Conservation (phyloP, 2,113 vertebrate genomes). For the Gracilinanus agilis region DNA sequence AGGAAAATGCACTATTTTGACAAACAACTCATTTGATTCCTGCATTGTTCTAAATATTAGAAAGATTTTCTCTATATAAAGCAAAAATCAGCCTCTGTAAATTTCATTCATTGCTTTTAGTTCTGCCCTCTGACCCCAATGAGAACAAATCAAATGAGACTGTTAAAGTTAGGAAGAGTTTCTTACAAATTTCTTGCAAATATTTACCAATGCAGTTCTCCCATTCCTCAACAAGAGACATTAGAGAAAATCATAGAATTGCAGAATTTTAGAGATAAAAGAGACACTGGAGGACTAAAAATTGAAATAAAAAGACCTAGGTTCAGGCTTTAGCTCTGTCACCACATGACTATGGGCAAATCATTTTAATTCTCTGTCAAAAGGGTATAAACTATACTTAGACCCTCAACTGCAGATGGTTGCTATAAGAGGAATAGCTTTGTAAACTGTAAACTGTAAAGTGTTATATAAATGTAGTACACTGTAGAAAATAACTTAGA, state of each 20-base stretch:
- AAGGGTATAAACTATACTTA: background rate
- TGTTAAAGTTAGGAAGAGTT: background rate
- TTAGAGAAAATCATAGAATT: background rate
- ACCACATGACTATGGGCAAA: background rate
- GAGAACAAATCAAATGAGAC: background rate
- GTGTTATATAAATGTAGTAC: background rate
- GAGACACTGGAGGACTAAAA: background rate
- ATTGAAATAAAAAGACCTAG: background rate
- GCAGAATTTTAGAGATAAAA: background rate
- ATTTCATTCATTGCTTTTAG: background rate
- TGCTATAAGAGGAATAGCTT: background rate
- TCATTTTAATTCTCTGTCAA: background rate
- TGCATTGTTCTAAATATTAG: background rate
- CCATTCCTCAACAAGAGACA: background rate
- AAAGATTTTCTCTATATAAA: background rate
- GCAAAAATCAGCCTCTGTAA: background rate
- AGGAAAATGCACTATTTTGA: background rate
- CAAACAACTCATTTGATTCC: background rate
- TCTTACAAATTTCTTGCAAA: too few relatives aligned
- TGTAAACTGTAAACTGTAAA: background rate
- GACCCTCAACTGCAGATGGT: background rate
- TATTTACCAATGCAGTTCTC: background rate
- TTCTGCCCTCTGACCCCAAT: background rate
- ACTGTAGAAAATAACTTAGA: background rate
- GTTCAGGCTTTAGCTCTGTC: background rate